Evolutionary conservation across 2,888 invertebrate genomes (phyloP).

Genomic region (Amphipyra tragopoginis): DNA sequence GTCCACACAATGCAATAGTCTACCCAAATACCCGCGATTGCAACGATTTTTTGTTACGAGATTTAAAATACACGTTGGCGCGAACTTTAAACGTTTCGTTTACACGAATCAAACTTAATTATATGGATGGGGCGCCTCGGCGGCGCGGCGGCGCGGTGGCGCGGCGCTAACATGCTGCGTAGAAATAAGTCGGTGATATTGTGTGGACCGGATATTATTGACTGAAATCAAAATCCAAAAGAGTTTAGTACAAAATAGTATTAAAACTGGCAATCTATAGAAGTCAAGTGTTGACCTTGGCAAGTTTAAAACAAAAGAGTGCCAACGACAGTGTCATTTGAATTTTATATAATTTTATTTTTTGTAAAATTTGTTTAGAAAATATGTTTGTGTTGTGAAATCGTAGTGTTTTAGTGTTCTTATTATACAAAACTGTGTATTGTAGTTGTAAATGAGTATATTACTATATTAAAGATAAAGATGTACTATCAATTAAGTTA

Average conservation of each 20-base stretch:
- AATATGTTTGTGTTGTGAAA: slow-evolving; percentile 69
- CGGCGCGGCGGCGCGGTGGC: too few species aligned
- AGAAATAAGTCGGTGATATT: too few species aligned
- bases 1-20: too few species aligned
- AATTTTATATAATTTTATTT: slow-evolving; percentile 55
- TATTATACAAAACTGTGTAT: slow-evolving; percentile 57
- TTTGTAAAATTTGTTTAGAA: slow-evolving; percentile 61
- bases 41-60: too few species aligned
- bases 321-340: slow-evolving; percentile 64
- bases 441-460: slow-evolving; percentile 54
- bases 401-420: slow-evolving; percentile 67
- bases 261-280: slow-evolving; percentile 50
- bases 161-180: too few species aligned
- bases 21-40: too few species aligned
- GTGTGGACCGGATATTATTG: too few species aligned
- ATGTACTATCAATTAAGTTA: slow-evolving; percentile 70
- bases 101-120: too few species aligned
- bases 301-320: slow-evolving; percentile 73
- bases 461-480: slow-evolving; percentile 50
- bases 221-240: too few species aligned
- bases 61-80: too few species aligned
- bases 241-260: not conserved
- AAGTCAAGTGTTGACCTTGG: slow-evolving; percentile 35
- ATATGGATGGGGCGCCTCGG: too few species aligned
- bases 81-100: too few species aligned